Base-by-base conservation (phyloP, 2,113 vertebrate species). In the Vicugna pacos region DNA sequence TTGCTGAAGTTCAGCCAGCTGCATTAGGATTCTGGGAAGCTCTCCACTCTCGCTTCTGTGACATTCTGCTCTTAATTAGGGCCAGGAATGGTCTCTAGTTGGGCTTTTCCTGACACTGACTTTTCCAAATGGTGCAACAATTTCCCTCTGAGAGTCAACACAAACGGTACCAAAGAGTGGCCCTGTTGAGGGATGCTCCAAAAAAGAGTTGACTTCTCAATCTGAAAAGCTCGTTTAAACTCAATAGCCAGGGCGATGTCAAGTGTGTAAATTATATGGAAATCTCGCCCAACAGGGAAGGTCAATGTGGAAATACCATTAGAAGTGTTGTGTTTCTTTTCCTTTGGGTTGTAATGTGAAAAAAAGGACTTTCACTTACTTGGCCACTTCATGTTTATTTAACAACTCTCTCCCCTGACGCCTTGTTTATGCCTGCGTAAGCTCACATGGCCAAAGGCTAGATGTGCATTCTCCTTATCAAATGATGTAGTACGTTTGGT, bases 301-400 rank as follows among this genome's bases (percentile, higher is more conserved):
- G 50, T 58, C 28, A 60, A 32, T 69, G 35, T 67, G 70, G 20
- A 89, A 50, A 92, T 60, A 58, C 38, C 72, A 46, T 96, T 70
- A 89, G 70, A 76, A 56, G 16, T 46, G n/a, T 56, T 67, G 15
- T 76, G 16, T 8, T 35, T 4, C 8, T 83, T 92, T 87, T 69
- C 83, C 80, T 91, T 69, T 22, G 52, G 58, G 82, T 58, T 69
- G 30, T 72, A n/a, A 58, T 42, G 32, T 20, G 26, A 85, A 75
- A 70, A 77, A 58, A 7, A 76, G 35, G 19, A 50, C 7, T 82
- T 94, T 76, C 54, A 42, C 7, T 56, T 90, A 58, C 28, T 46
- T 76, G 46, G n/a, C 19, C 60, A 83, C n/a, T 60, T 82, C 22
- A 28, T 93, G 42, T 96, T 90, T 94, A 85, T 62, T 91, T 35